Base-by-base conservation (phyloP, 1,140 invertebrate species). In the Drosophila lowei region DNA sequence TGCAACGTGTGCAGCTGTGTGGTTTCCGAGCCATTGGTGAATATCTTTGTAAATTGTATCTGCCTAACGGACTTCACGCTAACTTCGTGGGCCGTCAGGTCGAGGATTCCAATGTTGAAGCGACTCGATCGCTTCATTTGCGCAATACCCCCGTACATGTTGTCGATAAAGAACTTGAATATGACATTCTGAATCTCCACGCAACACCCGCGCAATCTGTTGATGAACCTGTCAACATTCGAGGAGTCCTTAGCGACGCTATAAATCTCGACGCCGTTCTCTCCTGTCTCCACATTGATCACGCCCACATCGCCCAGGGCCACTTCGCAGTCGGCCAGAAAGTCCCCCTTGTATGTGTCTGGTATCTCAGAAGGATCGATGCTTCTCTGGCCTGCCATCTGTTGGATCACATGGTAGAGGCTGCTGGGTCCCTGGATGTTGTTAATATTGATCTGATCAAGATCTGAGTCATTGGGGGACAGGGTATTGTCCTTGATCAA, bases 181-280 rank as follows among this genome's bases (percentile, higher is more conserved):
- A 99, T 92, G 48, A 96, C 93, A 93, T 99, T 99, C 92, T 99
- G 99, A 50, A 99, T 91, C 25, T 98, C 96, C 1, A 99, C 98
- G 3, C 97, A 97, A 95, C 99, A 97, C 11, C 98, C 98, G 7
- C 99, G 93, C 75, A 99, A 97, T 72, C 99, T 93, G 90, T 99
- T 99, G 6, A 99, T 93, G 92, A 99, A 99, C 92, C 99, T 99
- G 55, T 97, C 97, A 93, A 99, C 99, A 90, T 98, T 98, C 90
- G 97, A 97, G 90, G 98, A 97, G 77, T 99, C 98, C 92, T 98
- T 99, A 77, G 99, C 97, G 0, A 98, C 91, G 13, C 94, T 44
- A 96, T 93, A 95, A 92, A 25, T 95, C 95, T 3, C 46, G 0
- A 47, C 95, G 91, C 93, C 94, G 21, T 92, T 93, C 84, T 97